Evolutionary conservation across 2,888 invertebrate species (phyloP), one percentile per base, ranked within the genome.

Genomic region (Eupithecia abbreviata): DNA sequence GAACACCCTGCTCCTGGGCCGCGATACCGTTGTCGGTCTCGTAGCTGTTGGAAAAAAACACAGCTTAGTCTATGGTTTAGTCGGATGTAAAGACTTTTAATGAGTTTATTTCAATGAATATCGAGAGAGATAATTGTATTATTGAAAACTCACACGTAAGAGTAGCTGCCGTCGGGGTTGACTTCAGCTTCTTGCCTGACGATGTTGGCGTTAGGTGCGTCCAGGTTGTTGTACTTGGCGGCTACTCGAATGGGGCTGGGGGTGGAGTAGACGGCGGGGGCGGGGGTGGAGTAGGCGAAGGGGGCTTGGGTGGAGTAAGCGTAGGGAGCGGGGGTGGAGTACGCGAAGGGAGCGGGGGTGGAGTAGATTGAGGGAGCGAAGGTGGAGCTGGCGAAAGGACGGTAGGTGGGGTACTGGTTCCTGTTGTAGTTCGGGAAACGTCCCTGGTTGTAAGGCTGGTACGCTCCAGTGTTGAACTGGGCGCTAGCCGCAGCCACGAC

Each of bases 11-110:
- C 84, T 95, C 96, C 78, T 96, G 95, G 41, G 95, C 96, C 0
- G 95, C 93, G 83, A 96, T 96, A 65, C 96, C 96, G 85, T 96
- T 96, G 85, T 95, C 95, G 55, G 96, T 96, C 88, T 96, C 96
- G 85, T 93, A 96, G 84, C 96, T 96, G 79, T 47, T 49, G 0
- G 13, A 51, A 49, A 68, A 30, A 49, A 15, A 68, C 45, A 68
- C 2, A 0, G 43, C 3, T 68, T 45, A 4, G 15, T 42, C n/a
- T 18, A 10, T 45, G 18, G 2, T 1, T 68, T 42, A 42, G 2
- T 65, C 2, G 15, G 2, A 15, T 42, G 42, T 15, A 15, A 15
- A 42, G 15, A 30, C 4, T 10, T 58, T 18, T 12, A 62, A 12
- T 62, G 2, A 30, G 30, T 4, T 62, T 66, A 65, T 66, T 42